phyloP scores from a whole-genome alignment of 1,140 invertebrate species.

The Aradophagus sp. region DNA sequence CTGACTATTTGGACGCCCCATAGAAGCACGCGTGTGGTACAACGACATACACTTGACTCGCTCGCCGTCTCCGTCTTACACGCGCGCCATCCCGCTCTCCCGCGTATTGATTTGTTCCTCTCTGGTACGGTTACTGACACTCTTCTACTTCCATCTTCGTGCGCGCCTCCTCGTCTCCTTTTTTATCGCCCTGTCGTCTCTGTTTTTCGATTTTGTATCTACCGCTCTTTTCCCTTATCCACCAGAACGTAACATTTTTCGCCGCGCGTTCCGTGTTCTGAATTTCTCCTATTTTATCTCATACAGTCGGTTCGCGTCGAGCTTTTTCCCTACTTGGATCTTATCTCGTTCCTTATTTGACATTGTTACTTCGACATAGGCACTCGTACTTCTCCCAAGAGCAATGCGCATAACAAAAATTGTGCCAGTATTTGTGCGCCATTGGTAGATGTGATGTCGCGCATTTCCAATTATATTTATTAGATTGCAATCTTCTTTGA shows the following conservation, averaged over 20 bases:
- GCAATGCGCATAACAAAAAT: conserved; percentile 20
- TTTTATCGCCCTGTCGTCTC: conserved; percentile 18
- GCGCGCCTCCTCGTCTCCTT: conserved; percentile 21
- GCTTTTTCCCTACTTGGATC: conserved; percentile 40
- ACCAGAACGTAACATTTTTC: conserved; percentile 44
- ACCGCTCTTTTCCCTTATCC: too few species aligned
- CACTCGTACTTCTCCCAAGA: conserved; percentile 24
- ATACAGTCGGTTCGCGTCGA: conserved; percentile 13
- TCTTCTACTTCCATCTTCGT: conserved; percentile 45
- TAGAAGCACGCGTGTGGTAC: conserved; percentile 66
- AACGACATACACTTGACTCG: conserved; percentile 65
- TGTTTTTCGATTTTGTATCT: conserved; percentile 32
- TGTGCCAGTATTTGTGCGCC: conserved; percentile 6
- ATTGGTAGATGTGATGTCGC: neutral
- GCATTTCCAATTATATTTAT: conserved; percentile 9
- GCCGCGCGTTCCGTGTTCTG: conserved; percentile 65
- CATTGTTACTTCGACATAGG: conserved; percentile 67
- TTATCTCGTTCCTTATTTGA: conserved; percentile 67
- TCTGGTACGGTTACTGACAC: conserved; percentile 66
- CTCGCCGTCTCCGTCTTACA: conserved; percentile 3
- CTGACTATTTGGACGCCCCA: conserved; percentile 65
- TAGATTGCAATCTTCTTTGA: too few species aligned
- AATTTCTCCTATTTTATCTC: conserved; percentile 67
- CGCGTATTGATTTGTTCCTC: conserved; percentile 71
- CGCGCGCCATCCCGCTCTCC: conserved; percentile 29